Base-by-base conservation (phyloP, 1,140 invertebrate genomes). In the Monochamus saltuarius region DNA sequence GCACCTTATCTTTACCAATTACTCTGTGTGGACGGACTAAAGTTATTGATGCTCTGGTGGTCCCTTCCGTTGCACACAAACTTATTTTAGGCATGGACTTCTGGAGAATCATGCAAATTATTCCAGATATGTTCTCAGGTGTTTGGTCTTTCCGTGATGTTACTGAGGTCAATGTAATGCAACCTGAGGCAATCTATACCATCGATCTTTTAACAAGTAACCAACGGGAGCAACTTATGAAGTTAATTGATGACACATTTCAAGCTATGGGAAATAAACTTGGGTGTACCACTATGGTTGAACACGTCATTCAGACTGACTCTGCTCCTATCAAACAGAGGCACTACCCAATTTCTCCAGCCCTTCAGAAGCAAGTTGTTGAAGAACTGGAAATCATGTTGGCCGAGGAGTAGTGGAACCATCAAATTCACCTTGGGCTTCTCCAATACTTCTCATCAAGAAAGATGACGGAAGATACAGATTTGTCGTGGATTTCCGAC, bases 361-460 rank as follows among this genome's bases (percentile, higher is more conserved):
- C 56, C 1, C 54, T 66, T 11, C 50, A 68, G 52, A 55, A 70
- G 9, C 35, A 61, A 22, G 45, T 71, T 3, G 59, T 56, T 39
- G 59, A 56, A 10, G 62, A 70, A 45, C 54, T 74, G 1, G 61
- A 67, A 11, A 47, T 59, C 13, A 72, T 73, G 71, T 37, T 72
- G 2, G 6, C 19, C 8, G 4, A 22, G 22, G 19, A 9, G 35
- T 62, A n/a, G 70, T 78, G 3, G 68, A 75, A 61, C 73, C 73
- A 0, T 73, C 72, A 0, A 49, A 58, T 0, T 74, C 69, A 19
- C 67, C 73, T 0, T 83, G 78, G 75, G 69, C 71, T 13, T 75
- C 73, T 0, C 79, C 78, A 3, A 58, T 82, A 0, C 73, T 81
- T 0, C 56, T 81, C 0, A 73, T 80, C 0, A 50, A 64, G 61